Percentiles rank a stretch among this genome's conserved stretches.
Conservation (phyloP, 2,888 invertebrate genomes). For the Sinopyrophorus schimmeli region DNA sequence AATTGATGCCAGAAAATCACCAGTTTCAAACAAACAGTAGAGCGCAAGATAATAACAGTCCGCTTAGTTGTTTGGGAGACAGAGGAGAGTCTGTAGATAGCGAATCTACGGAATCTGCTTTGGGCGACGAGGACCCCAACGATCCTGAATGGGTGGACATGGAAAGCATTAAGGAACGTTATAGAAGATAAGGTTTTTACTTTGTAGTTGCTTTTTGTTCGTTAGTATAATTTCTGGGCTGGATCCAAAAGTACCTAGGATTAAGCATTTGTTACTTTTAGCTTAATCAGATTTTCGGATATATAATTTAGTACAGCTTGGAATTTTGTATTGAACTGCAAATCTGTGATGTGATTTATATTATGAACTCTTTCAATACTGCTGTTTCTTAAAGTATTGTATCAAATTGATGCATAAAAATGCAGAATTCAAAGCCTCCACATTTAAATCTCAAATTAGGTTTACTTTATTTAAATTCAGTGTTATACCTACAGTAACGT, state of each 20-base stretch:
- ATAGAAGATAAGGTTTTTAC: slow-evolving; percentile 48
- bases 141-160: slow-evolving; percentile 79
- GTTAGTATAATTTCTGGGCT: slow-evolving; percentile 28
- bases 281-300: slow-evolving; percentile 23
- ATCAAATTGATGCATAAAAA: slow-evolving; percentile 42
- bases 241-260: slow-evolving; percentile 20
- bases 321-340: slow-evolving; percentile 48
- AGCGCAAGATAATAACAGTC: slow-evolving; percentile 51
- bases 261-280: slow-evolving; percentile 29
- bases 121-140: slow-evolving; percentile 80
- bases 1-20: slow-evolving; percentile 70
- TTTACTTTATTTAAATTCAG: slow-evolving; percentile 14
- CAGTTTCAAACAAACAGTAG: slow-evolving; percentile 46
- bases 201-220: slow-evolving; percentile 32
- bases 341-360: slow-evolving; percentile 51
- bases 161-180: slow-evolving; percentile 48
- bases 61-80: slow-evolving; percentile 31
- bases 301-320: slow-evolving; percentile 36
- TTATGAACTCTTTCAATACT: slow-evolving; percentile 50
- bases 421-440: slow-evolving; percentile 49
- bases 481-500: neutral
- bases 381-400: slow-evolving; percentile 52
- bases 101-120: slow-evolving; percentile 62
- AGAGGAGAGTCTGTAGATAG: slow-evolving; percentile 51
- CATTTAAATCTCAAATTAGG: slow-evolving; percentile 21